Conservation (phyloP, 2,888 invertebrate genomes). For the Anodontia alba region DNA sequence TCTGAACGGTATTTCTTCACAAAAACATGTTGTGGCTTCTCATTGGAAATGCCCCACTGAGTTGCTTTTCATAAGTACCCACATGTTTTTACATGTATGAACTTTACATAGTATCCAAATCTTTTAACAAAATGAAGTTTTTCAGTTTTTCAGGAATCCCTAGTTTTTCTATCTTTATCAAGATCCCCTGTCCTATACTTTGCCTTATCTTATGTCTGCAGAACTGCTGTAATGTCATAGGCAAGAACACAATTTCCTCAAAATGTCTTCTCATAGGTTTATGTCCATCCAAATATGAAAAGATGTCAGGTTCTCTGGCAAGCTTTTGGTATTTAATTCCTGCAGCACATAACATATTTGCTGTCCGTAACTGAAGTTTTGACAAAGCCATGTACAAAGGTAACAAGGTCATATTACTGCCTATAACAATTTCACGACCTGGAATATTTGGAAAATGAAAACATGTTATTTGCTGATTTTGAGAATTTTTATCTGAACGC, state of each 20-base stretch:
- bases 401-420: constrained; percentile 5
- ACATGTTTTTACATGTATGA: too few relatives aligned
- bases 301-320: constrained; percentile 37
- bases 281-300: constrained; percentile 26
- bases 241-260: constrained; percentile 25
- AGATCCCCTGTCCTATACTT: constrained; percentile 14
- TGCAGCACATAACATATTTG: constrained; percentile 42
- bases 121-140: constrained; percentile 20
- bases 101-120: constrained; percentile 26
- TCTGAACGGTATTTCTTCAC: too few relatives aligned
- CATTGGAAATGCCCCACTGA: too few relatives aligned
- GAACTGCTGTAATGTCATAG: constrained; percentile 38
- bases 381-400: constrained; percentile 56
- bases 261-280: constrained; percentile 30
- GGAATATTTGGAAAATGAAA: constrained; percentile 42
- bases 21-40: too few relatives aligned
- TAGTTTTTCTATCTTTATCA: constrained; percentile 14
- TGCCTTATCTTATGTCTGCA: constrained; percentile 31
- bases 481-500: constrained; percentile 1
- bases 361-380: constrained; percentile 39
- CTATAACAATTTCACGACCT: constrained; percentile 4
- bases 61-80: too few relatives aligned
- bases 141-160: constrained; percentile 32
- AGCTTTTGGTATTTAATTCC: constrained; percentile 47
- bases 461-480: not conserved